Percentiles rank a stretch among this genome's conserved stretches.
Evolutionary conservation across 2,797 vertebrate genomes (phyloP).

Genomic region (Gorsachius magnificus): DNA sequence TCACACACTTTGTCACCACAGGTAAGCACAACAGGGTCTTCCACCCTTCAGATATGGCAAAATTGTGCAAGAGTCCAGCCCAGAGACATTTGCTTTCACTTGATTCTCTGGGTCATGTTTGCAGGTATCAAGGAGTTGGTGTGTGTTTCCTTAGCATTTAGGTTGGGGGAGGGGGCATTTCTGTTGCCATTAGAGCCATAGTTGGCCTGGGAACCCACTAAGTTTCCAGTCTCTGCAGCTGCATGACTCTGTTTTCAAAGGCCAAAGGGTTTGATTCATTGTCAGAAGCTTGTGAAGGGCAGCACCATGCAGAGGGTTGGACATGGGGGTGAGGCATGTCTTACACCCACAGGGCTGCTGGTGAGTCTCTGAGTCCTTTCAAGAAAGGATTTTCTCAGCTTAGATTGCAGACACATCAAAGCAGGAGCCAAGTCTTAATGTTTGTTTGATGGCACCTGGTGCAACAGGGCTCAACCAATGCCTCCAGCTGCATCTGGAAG

Average conservation of each 20-base stretch:
- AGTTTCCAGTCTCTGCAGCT: not conserved
- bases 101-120: not conserved
- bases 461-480: not conserved
- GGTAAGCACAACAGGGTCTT: not conserved
- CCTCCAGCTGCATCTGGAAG: not conserved
- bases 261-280: not conserved
- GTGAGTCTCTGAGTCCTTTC: not conserved
- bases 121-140: not conserved
- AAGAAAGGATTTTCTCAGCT: not conserved
- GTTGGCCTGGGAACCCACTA: fast-evolving
- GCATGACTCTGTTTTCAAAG: not conserved
- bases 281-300: not conserved
- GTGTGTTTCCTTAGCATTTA: not conserved
- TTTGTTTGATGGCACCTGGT: not conserved
- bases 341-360: not conserved
- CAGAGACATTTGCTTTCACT: not conserved
- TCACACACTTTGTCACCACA: not conserved
- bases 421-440: not conserved
- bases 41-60: fast-evolving
- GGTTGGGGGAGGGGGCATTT: not conserved
- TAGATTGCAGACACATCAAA: not conserved
- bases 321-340: not conserved
- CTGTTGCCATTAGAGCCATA: not conserved
- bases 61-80: not conserved
- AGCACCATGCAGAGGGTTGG: not conserved